Evolutionary conservation across 2,113 vertebrate species (phyloP).

Genomic region (Gadus chalcogrammus): DNA sequence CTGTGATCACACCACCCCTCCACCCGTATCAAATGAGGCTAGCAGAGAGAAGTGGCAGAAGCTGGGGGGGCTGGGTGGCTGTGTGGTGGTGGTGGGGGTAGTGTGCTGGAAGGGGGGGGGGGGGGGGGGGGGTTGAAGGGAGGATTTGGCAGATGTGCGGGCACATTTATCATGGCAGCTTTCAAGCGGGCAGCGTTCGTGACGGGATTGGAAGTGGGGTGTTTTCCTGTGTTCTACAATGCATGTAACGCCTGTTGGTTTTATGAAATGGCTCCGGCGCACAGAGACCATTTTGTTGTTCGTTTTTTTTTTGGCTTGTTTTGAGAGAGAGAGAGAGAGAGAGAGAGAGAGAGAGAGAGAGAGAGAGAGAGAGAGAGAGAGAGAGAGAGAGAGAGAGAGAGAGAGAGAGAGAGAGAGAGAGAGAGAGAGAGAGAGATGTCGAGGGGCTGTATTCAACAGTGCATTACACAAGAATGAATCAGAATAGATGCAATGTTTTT

Average conservation of each 20-base stretch:
- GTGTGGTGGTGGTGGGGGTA: too few species aligned
- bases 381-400: too few species aligned
- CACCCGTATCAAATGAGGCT: constrained; percentile 57
- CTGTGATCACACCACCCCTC: constrained; percentile 53
- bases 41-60: constrained; percentile 39
- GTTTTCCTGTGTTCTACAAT: constrained; percentile 37
- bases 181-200: constrained; percentile 25
- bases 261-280: constrained; percentile 41
- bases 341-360: too few species aligned
- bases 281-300: constrained; percentile 33
- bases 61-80: constrained; percentile 11
- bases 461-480: background rate
- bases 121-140: constrained; percentile 20
- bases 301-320: background rate
- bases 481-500: background rate
- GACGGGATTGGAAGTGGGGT: constrained; percentile 21
- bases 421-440: too few species aligned
- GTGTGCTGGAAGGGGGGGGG: background rate
- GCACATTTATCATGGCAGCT: constrained; percentile 52
- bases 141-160: constrained; percentile 54
- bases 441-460: too few species aligned
- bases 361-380: too few species aligned
- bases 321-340: too few species aligned
- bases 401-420: too few species aligned
- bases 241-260: constrained; percentile 44